Evolutionary conservation across 2,797 vertebrate species (phyloP).

Genomic region (Bufotes viridis): DNA sequence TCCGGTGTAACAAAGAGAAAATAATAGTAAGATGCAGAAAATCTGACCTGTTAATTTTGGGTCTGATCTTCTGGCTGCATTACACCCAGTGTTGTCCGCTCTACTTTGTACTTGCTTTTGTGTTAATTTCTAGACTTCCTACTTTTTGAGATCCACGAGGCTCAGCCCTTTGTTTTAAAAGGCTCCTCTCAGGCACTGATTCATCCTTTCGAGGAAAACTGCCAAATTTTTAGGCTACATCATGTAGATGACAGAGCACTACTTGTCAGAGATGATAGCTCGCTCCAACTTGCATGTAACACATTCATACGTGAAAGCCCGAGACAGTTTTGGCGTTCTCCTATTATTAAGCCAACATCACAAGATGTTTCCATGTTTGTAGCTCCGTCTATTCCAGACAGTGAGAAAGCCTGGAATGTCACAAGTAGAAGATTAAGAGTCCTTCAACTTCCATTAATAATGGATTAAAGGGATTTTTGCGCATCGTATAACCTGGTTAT

Average conservation of each 20-base stretch:
- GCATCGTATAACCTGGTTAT: not conserved
- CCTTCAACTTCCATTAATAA: not conserved
- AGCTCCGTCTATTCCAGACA: not conserved
- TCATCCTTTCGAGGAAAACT: slow-evolving; percentile 10
- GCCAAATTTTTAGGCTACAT: slow-evolving; percentile 5
- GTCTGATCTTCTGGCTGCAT: not conserved
- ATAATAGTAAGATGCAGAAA: not conserved
- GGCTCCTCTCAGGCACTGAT: slow-evolving; percentile 18
- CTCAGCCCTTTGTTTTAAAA: slow-evolving; percentile 29
- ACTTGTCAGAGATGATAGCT: not conserved
- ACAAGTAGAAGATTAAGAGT: not conserved
- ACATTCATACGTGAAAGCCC: not conserved
- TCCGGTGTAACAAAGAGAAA: not conserved
- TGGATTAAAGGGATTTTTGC: not conserved
- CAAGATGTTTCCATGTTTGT: not conserved
- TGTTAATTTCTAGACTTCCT: slow-evolving; percentile 11
- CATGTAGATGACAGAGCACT: not conserved
- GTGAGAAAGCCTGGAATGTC: not conserved
- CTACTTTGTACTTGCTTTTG: not conserved
- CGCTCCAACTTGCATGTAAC: not conserved
- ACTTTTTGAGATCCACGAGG: slow-evolving; percentile 15
- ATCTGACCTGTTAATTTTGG: not conserved
- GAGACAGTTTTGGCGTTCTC: not conserved
- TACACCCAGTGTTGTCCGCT: not conserved
- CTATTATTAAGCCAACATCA: not conserved